Evolutionary conservation across 2,888 invertebrate genomes (phyloP), one percentile per base, ranked within the genome.

Genomic region (Caenorhabditis sinica): DNA sequence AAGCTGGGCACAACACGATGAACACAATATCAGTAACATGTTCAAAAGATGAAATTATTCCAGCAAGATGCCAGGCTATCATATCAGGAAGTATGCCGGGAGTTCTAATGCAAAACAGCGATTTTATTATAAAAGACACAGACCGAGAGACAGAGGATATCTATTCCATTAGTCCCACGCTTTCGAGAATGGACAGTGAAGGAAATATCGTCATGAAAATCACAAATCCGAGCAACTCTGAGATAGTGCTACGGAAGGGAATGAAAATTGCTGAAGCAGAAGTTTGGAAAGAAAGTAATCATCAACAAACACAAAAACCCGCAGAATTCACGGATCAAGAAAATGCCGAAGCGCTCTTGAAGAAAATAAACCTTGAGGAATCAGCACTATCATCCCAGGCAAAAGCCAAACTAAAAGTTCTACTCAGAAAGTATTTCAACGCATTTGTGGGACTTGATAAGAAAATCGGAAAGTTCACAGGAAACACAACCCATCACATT

Each of bases 131-230:
- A 0, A 20, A n/a, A 11, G 68, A 68, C 13, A 33, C 9, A 0
- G 51, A 68, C 15, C 13, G 68, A 33, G 53, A 68, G 2, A 68
- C 68, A 1, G 53, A 68, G 13, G 68, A 72, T 0, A 60, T 58
- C 0, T 72, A 60, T 23, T 33, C 68, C 1, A 36, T 68, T 20
- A 51, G 53, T 17, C 1, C 68, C 1, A 23, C 33, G 0, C 36
- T 72, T 0, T 28, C 72, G 15, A 28, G 15, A 30, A 72, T 60
- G 58, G 20, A 58, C n/a, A 23, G 15, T 13, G 30, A 45, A 25
- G 72, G 58, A 40, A 36, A 28, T 23, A 28, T 60, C 0, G 25
- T 30, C 9, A 36, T 60, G 0, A 36, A 30, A 58, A 72, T 58
- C 40, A 36, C 15, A 6, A 68, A 68, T 23, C 68, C 68, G 9